Conservation (phyloP, 2,797 vertebrate species). For the Macropus fuliginosus region DNA sequence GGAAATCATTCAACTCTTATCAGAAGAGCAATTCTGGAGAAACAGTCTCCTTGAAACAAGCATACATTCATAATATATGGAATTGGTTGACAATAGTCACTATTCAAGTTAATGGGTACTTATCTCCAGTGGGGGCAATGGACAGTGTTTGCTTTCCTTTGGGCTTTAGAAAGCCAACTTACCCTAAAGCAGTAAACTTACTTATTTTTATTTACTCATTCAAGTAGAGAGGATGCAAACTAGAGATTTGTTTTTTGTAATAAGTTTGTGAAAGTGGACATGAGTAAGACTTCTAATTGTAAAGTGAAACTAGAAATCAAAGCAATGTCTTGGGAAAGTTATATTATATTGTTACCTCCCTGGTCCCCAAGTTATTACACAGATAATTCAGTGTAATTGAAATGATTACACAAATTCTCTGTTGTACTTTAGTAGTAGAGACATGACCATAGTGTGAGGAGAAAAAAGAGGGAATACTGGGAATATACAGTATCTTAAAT, state of each 20-base stretch:
- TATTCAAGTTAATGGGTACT: background rate
- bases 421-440: slow-evolving; percentile 7
- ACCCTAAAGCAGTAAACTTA: background rate
- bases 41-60: background rate
- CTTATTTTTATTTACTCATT: slow-evolving; percentile 17
- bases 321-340: background rate
- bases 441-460: background rate
- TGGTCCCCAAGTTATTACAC: background rate
- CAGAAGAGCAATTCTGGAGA: background rate
- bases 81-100: background rate
- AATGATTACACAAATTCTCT: background rate
- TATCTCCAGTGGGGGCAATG: background rate
- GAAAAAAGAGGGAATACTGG: background rate
- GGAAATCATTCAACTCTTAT: background rate
- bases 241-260: background rate
- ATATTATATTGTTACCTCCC: background rate
- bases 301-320: background rate
- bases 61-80: background rate
- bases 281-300: background rate
- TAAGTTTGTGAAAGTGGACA: background rate
- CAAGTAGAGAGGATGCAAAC: background rate
- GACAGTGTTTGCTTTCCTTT: background rate
- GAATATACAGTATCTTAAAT: background rate
- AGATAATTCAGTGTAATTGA: background rate
- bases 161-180: background rate